A percentile compares a stretch with the other conserved stretches of the same genome.
These are phyloP conservation scores for Blastobasis adustella DNA, from an alignment of 2,888 invertebrate species.

Conservation along the genomic window DNA sequence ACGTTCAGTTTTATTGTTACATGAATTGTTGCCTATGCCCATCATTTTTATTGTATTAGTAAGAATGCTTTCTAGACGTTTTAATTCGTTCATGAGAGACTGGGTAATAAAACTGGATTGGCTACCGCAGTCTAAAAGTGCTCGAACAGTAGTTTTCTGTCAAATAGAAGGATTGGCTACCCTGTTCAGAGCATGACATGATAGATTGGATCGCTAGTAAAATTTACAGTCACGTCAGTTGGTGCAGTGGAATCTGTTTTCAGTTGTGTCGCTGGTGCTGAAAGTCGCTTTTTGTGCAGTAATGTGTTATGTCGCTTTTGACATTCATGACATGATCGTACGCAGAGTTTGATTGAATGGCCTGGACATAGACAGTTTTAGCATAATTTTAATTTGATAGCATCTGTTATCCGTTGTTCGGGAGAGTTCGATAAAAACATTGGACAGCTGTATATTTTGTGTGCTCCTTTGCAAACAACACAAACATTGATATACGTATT, in stretches of 20 bases:
- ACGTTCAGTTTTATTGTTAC: too few species aligned
- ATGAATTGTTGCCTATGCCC: constrained; percentile 10
- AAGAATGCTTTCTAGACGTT: background rate
- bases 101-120: constrained; percentile 4
- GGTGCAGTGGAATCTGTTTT: background rate
- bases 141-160: too few species aligned
- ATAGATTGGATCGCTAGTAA: background rate
- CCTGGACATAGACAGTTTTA: background rate
- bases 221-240: background rate
- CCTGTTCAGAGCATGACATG: background rate
- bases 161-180: background rate
- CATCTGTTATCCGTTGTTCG: background rate
- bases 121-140: too few species aligned
- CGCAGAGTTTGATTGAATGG: background rate
- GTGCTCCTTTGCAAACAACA: background rate
- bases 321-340: background rate
- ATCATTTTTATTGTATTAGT: background rate
- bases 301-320: constrained; percentile 1
- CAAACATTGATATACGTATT: background rate
- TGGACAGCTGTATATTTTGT: too few species aligned
- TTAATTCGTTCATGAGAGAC: background rate
- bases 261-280: background rate
- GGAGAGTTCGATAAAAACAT: background rate
- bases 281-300: background rate
- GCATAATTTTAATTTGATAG: background rate